phyloP scores from a whole-genome alignment of 2,797 vertebrate genomes.

The Myoxocephalus aenaeus region DNA sequence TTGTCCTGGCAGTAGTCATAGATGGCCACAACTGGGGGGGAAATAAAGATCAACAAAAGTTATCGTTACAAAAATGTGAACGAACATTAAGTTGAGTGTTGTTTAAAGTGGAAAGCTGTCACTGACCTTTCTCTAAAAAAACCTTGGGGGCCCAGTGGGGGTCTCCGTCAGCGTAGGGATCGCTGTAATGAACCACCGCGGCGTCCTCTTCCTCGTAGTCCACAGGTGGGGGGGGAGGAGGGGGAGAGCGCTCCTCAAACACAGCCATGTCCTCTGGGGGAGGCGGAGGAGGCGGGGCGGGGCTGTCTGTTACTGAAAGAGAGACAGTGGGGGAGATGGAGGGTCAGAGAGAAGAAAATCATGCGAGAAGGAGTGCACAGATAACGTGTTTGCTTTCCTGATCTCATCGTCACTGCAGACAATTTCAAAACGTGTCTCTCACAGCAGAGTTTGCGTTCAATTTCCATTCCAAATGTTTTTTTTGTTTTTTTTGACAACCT shows the following conservation, averaged over 20 bases:
- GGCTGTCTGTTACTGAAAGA: conserved; percentile 94
- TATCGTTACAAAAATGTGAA: background rate
- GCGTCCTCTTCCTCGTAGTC: conserved; percentile 99
- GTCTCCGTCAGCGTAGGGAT: conserved; percentile 97
- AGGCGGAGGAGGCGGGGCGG: conserved; percentile 95
- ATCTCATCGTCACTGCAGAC: background rate
- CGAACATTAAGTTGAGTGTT: background rate
- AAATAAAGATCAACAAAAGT: background rate
- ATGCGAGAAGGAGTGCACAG: background rate
- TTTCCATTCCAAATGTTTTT: background rate
- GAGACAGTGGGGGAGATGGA: background rate
- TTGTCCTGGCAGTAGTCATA: conserved; percentile 99
- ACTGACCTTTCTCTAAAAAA: conserved; percentile 96
- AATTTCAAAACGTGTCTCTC: conserved; percentile 1
- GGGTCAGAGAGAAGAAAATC: background rate
- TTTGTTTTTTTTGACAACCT: background rate
- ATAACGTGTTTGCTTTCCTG: background rate
- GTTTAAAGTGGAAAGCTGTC: background rate
- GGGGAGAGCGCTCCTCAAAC: conserved; percentile 95
- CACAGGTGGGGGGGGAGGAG: conserved; percentile 95
- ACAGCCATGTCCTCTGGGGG: conserved; percentile 94
- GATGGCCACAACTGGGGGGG: conserved; percentile 93
- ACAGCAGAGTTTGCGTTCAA: background rate
- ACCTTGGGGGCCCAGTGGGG: conserved; percentile 97
- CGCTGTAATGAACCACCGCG: conserved; percentile 94